phyloP scores from a whole-genome alignment of 2,888 invertebrate genomes.

The Coelogynopora nodosa region DNA sequence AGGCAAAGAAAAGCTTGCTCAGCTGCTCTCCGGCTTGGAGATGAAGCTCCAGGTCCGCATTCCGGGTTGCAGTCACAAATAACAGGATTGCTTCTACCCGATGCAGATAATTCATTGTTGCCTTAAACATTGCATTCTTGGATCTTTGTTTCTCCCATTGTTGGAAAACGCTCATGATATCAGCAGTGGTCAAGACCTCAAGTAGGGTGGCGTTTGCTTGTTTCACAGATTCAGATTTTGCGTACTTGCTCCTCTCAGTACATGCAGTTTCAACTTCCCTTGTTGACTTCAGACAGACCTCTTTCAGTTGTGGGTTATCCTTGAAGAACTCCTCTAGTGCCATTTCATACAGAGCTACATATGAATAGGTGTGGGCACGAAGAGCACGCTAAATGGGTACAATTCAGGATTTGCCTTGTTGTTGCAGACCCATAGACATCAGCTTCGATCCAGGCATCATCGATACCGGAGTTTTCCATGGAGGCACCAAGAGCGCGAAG shows the following conservation, averaged over 20 bases:
- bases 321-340: constrained; percentile 46
- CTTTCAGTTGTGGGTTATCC: constrained; percentile 44
- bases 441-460: constrained; percentile 42
- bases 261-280: constrained; percentile 41
- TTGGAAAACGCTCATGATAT: constrained; percentile 36
- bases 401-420: constrained; percentile 42
- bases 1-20: constrained; percentile 47
- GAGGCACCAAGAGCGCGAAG: constrained; percentile 36
- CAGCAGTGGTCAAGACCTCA: constrained; percentile 41
- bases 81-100: constrained; percentile 45
- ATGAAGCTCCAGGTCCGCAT: constrained; percentile 46
- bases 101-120: constrained; percentile 46
- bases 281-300: constrained; percentile 42
- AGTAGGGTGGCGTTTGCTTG: constrained; percentile 41
- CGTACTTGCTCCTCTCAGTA: constrained; percentile 33
- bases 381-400: not conserved
- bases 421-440: constrained; percentile 35
- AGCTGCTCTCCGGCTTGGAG: constrained; percentile 46
- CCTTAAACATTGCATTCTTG: constrained; percentile 47
- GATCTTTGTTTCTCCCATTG: constrained; percentile 42
- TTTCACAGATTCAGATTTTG: constrained; percentile 41
- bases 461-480: constrained; percentile 45
- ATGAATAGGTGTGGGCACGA: constrained; percentile 42
- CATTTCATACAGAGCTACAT: constrained; percentile 45
- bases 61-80: constrained; percentile 46